Percentiles rank a stretch among this genome's conserved stretches.
Evolutionary conservation across 2,113 vertebrate species (phyloP).

Genomic region (Lates calcarifer): DNA sequence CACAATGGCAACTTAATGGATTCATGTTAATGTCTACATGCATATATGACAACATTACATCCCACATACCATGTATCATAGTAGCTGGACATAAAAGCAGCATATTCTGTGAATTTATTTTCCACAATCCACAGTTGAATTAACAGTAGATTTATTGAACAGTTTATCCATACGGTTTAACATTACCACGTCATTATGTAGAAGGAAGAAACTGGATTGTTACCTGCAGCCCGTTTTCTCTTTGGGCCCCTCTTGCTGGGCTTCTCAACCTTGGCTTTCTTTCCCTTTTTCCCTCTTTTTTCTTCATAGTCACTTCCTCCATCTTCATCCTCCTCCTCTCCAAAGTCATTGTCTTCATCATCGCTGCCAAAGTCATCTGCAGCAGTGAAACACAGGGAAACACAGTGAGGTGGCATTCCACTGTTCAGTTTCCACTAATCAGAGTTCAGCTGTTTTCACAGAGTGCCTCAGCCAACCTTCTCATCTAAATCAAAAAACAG

Average conservation of each 20-base stretch:
- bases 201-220: background rate
- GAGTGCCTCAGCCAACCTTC: background rate
- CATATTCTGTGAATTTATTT: too few relatives aligned
- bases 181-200: background rate
- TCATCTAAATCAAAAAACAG: background rate
- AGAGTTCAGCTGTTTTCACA: background rate
- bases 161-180: background rate
- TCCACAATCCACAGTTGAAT: too few relatives aligned
- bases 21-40: background rate
- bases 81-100: background rate
- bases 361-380: conserved; percentile 91
- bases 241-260: conserved; percentile 86
- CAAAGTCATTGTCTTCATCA: conserved; percentile 88
- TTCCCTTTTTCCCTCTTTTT: conserved; percentile 91
- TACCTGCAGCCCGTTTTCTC: conserved; percentile 90
- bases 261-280: conserved; percentile 89
- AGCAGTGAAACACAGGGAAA: conserved; percentile 38
- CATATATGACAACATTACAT: background rate
- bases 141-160: background rate
- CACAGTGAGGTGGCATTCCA: background rate
- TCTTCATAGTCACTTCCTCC: conserved; percentile 91
- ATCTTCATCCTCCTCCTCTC: conserved; percentile 88
- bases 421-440: background rate
- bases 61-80: too few relatives aligned
- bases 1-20: background rate